Evolutionary conservation across 2,113 vertebrate species (phyloP).

Genomic region (Dromas ardeola): DNA sequence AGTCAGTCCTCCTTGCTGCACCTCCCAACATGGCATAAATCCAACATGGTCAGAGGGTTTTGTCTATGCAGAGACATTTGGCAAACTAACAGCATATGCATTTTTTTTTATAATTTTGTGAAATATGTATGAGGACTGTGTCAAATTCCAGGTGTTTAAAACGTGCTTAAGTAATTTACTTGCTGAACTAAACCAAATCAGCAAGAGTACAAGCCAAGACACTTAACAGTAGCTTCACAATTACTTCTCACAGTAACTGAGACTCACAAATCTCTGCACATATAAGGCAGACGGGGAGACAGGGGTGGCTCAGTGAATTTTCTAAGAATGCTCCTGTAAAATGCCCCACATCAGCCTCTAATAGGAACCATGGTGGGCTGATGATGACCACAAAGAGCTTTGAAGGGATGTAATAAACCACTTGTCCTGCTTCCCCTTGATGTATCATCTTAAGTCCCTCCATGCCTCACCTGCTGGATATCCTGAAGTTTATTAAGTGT

Average conservation of each 20-base stretch:
- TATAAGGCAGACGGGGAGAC: neutral
- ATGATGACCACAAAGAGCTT: neutral
- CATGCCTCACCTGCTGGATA: neutral
- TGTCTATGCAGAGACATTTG: neutral
- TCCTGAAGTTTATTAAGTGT: neutral
- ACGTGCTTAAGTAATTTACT: neutral
- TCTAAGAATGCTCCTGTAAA: neutral
- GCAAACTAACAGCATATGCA: neutral
- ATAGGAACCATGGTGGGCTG: neutral
- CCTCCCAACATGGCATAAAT: neutral
- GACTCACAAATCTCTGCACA: neutral
- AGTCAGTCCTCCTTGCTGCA: neutral
- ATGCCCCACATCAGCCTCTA: neutral
- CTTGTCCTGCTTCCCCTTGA: neutral
- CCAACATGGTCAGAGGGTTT: neutral
- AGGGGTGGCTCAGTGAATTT: neutral
- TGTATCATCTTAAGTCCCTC: neutral
- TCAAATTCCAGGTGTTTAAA: neutral
- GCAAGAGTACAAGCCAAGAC: neutral
- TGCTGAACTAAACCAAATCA: neutral
- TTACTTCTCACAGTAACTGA: neutral
- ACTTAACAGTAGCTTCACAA: neutral
- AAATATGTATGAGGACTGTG: neutral
- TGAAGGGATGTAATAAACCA: neutral
- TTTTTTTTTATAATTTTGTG: neutral